Evolutionary conservation across 2,888 invertebrate genomes (phyloP), one percentile per base, ranked within the genome.

Genomic region (Drosophila longiperda): DNA sequence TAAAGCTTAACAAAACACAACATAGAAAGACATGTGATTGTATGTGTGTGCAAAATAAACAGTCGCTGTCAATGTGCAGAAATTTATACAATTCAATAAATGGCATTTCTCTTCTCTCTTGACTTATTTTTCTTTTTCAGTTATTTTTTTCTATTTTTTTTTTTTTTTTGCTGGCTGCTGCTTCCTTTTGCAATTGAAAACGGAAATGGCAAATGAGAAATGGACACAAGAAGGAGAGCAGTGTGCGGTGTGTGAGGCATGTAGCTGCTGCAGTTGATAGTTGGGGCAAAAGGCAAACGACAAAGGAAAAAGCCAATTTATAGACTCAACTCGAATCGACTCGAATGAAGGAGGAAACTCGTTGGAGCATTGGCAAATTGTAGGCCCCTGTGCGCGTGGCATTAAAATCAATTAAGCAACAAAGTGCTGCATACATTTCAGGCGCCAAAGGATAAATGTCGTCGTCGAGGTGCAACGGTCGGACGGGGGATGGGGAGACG

Each of bases 1-100:
- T 84, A 83, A 83, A 82, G 80, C 89, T 84, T 81, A 84, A 72
- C 79, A 82, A 77, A 88, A 82, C 75, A 82, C 76, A 61, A 68
- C 62, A 57, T 29, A 29, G 29, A 54, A 59, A 49, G 52, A 40
- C 49, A 20, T 52, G 66, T 66, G 61, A 52, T 53, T 66, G 71
- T 74, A 73, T 74, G 74, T 83, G 69, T 79, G 71, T 76, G 69
- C 72, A 78, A 78, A 83, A 88, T 87, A 89, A 87, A 87, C 87
- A 89, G 76, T 80, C 74, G 75, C 76, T 86, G 90, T 89, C 85
- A 82, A 76, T 83, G 82, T 77, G 75, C 77, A 83, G 78, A 89
- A 90, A 89, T 90, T 90, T 90, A 87, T 90, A 88, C 89, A 89
- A 90, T 89, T 90, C 90, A 89, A 90, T 90, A 90, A 89, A 90